Conservation (phyloP, 2,797 vertebrate species). For the Anomalospiza imberbis region DNA sequence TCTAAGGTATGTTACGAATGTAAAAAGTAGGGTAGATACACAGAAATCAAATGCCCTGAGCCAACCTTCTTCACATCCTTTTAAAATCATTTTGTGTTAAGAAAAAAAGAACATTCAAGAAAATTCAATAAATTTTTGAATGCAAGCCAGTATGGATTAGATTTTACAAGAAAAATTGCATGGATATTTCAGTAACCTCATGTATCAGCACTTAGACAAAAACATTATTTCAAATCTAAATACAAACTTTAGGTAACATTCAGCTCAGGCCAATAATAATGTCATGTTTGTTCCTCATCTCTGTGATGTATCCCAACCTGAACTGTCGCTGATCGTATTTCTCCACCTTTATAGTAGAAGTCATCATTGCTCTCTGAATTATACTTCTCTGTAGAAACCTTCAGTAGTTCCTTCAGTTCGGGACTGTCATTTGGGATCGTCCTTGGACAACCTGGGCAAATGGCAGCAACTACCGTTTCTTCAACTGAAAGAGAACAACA, state of each 20-base stretch:
- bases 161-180: neutral
- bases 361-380: slow-evolving; percentile 34
- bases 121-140: neutral
- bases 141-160: neutral
- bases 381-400: slow-evolving; percentile 49
- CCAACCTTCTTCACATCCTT: neutral
- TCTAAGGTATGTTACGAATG: neutral
- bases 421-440: slow-evolving; percentile 21
- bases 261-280: neutral
- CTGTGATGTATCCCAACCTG: slow-evolving; percentile 60
- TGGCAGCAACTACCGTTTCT: neutral
- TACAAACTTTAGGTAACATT: neutral
- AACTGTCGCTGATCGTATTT: slow-evolving; percentile 16
- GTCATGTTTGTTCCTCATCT: neutral
- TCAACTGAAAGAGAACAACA: slow-evolving; percentile 28
- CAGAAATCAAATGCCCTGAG: neutral
- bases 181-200: neutral
- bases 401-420: slow-evolving; percentile 43
- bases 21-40: neutral
- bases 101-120: neutral
- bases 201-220: neutral
- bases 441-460: neutral
- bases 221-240: neutral
- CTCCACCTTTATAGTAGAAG: slow-evolving; percentile 61
- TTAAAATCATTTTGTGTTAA: neutral